A percentile compares a stretch with the other conserved stretches of the same genome.
Conservation (phyloP, 53 echinoderm and acorn worm species). For the Mesocentrotus franciscanus region DNA sequence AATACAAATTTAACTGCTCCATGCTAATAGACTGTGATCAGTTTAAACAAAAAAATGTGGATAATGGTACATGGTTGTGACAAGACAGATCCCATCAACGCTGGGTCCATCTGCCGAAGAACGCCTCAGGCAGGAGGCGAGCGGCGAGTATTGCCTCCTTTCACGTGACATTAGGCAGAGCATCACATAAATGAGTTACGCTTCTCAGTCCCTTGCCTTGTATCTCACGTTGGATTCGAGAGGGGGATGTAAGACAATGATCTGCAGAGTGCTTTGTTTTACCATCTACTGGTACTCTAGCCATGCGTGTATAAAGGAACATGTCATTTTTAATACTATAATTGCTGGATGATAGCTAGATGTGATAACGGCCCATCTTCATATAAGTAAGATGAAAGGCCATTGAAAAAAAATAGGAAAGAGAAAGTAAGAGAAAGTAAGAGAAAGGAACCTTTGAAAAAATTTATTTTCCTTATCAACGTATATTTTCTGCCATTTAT, state of each 20-base stretch:
- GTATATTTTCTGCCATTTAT: too few species aligned
- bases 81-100: background rate
- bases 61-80: background rate
- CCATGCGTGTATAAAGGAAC: background rate
- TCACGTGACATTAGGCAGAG: constrained; percentile 52
- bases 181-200: constrained; percentile 55
- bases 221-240: background rate
- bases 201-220: constrained; percentile 50
- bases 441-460: too few species aligned
- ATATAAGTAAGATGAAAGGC: background rate
- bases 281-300: background rate
- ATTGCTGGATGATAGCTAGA: background rate
- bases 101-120: background rate
- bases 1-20: background rate
- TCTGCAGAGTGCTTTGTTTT: constrained; percentile 16
- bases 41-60: background rate
- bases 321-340: background rate
- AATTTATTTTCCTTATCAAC: too few species aligned
- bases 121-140: background rate
- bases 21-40: background rate
- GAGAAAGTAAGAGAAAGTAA: too few species aligned
- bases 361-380: background rate
- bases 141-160: constrained; percentile 30
- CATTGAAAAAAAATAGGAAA: too few species aligned
- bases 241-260: background rate